Evolutionary conservation across 2,888 invertebrate species (phyloP), one percentile per base, ranked within the genome.

Genomic region (Aproaerema taeniolella): DNA sequence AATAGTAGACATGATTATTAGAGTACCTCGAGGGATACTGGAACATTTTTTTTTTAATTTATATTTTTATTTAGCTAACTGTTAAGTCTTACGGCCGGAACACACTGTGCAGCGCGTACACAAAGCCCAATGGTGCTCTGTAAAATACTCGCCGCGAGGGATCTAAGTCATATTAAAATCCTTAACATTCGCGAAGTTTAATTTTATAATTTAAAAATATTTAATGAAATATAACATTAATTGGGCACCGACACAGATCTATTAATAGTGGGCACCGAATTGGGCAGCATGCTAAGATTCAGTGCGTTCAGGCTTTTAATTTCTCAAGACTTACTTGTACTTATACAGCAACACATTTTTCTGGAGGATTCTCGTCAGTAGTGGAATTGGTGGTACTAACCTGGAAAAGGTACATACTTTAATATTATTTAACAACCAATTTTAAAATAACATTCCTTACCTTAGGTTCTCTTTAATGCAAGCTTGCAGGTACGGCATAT

Each of bases 401-500:
- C 90, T 89, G 66, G 25, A 44, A 45, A 38, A 29, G 12, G 11
- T 15, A 1, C 13, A 13, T 34, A 12, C 6, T 33, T 9, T 1
- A 31, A 8, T 15, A 15, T 15, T 15, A 3, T 30, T 30, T 31
- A n/a, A 4, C 13, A 14, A 31, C 9, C 20, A 14, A 29, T 12
- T 12, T 29, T 12, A 12, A 4, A 10, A 10, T 5, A 31, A 17
- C 24, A 24, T 12, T 1, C 11, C 12, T 47, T 59, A 89, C 89
- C 91, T 80, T 39, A 91, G 64, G 34, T 89, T 89, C 53, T 92
- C 92, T 50, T 89, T 89, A 32, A 91, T 79, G 51, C 91, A 91
- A 1, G 91, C 91, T 62, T 89, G 88, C 15, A 92, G 68, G 57
- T 90, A 91, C 0, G 88, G 88, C 2, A 73, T 46, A 34, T 77